Percentiles rank a stretch among this genome's conserved stretches.
These are phyloP conservation scores for Sarotherodon lohbergeri DNA, from an alignment of 2,113 vertebrate species.

Conservation along the genomic window DNA sequence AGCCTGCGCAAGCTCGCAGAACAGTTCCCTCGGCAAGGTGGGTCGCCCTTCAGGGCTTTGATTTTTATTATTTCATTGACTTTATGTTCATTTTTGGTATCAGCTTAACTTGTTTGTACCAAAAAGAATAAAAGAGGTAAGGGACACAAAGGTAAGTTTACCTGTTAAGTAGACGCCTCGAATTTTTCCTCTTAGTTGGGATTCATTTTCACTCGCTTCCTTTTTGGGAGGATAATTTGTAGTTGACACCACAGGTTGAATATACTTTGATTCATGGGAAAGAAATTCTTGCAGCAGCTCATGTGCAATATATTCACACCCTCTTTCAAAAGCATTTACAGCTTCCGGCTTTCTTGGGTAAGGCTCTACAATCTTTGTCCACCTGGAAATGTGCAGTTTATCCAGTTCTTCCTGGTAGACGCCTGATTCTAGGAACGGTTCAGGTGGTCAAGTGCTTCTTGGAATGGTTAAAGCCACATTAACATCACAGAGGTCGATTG, in stretches of 20 bases:
- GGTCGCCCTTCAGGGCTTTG: not conserved
- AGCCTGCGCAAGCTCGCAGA: constrained; percentile 96
- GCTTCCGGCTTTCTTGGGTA: not conserved
- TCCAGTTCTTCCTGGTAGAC: not conserved
- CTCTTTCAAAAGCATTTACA: not conserved
- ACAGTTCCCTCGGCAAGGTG: constrained; percentile 96
- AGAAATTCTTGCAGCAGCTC: not conserved
- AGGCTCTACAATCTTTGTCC: not conserved
- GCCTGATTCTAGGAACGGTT: not conserved
- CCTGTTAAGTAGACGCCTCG: not conserved
- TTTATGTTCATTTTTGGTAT: not conserved
- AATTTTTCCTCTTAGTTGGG: not conserved
- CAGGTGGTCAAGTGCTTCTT: not conserved
- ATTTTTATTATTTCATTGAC: not conserved
- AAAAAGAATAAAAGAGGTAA: not conserved
- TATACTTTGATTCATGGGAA: not conserved
- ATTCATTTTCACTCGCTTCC: not conserved
- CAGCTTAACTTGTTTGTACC: not conserved
- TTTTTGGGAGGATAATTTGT: not conserved
- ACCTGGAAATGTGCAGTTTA: not conserved
- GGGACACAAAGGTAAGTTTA: not conserved
- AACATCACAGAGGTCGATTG: not conserved
- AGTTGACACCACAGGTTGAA: not conserved
- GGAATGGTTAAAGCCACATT: not conserved
- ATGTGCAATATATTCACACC: not conserved